Evolutionary conservation across 2,797 vertebrate species (phyloP), one percentile per base, ranked within the genome.

Genomic region (Ataeniobius toweri): DNA sequence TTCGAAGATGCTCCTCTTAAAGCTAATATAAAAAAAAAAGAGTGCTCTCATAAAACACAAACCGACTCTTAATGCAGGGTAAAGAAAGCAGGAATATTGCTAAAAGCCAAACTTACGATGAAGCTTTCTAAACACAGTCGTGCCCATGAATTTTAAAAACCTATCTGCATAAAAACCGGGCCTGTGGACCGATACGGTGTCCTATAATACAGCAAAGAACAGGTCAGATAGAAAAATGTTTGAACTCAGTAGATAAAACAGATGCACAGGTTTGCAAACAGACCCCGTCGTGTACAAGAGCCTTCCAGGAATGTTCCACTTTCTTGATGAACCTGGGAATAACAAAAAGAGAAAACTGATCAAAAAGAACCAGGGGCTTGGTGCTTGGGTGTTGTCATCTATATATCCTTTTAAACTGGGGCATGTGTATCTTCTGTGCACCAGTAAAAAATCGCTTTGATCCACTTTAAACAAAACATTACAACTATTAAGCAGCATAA

Each of bases 271-370:
- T n/a, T 44, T 2, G 6, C 18, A 67, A 68, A 91, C 96, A 79
- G 88, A 98, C 97, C 85, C 97, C 98, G 84, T 98, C 97, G 85
- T 98, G 96, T 55, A 99, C 96, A 44, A 99, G 97, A 80, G 98
- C 96, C 93, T 99, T 99, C 98, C 98, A 99, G 46, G 98, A 99
- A 93, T 99, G 98, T 82, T 99, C 98, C 87, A 99, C 91, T 67
- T 97, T 99, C 94, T 99, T 99, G 86, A 99, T 97, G 78, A 99
- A 95, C 86, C 98, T 99, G 89, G 82, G 71, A 80, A 75, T 41
- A 39, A 73, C 48, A 39, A 9, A 61, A 53, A 73, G 50, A 63
- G 0, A 12, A 20, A 31, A 39, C 14, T 36, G 0, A 39, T 36
- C 4, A 39, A 26, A 26, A 39, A 39, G 0, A 1, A 4, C 5